phyloP scores from a whole-genome alignment of 2,113 vertebrate genomes.

The Pardalotus punctatus region DNA sequence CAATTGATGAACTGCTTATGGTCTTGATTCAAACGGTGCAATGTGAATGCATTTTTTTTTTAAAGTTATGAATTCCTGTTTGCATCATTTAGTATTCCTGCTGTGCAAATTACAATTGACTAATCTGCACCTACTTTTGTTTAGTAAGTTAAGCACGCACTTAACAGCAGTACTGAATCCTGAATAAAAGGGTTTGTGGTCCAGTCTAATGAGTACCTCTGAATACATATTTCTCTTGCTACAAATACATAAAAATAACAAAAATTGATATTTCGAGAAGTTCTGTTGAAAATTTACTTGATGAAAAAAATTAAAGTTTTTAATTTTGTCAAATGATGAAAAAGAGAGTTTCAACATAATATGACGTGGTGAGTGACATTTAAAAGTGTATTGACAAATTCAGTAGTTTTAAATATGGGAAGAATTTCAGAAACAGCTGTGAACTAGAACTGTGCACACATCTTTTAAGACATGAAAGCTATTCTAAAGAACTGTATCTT shows the following conservation, averaged over 20 bases:
- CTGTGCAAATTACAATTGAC: not conserved
- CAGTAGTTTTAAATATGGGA: not conserved
- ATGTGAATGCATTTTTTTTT: not conserved
- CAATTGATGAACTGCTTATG: not conserved
- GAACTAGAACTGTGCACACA: not conserved
- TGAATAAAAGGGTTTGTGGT: not conserved
- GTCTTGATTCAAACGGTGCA: not conserved
- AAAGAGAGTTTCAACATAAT: not conserved
- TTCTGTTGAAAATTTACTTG: not conserved
- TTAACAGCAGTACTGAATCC: not conserved
- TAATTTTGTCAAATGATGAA: not conserved
- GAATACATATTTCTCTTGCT: not conserved
- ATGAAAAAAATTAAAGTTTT: not conserved
- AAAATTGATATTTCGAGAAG: not conserved
- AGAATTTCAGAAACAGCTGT: not conserved
- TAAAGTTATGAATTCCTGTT: not conserved
- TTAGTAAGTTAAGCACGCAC: not conserved
- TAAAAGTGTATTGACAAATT: not conserved
- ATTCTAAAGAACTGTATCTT: not conserved
- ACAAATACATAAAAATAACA: not conserved
- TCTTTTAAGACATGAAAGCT: not conserved
- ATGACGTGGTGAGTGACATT: not conserved
- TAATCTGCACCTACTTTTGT: not conserved
- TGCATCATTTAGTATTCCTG: not conserved
- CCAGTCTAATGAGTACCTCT: rapidly evolving